Percentiles rank a stretch among this genome's conserved stretches.
Evolutionary conservation across 2,113 vertebrate genomes (phyloP).

Genomic region (Sarotherodon lohbergeri): DNA sequence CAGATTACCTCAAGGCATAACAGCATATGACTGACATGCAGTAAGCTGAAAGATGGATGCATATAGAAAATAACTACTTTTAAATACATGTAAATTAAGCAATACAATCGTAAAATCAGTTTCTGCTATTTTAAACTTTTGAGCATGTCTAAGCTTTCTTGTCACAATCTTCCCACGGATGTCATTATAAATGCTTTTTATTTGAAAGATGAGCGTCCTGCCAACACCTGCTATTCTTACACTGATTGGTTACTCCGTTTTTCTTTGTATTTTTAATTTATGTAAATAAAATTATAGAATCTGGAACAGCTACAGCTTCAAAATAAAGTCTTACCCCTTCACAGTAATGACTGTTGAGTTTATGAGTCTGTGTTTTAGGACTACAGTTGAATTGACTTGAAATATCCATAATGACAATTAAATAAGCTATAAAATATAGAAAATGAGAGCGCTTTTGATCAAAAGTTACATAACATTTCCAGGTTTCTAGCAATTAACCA

Average conservation of each 20-base stretch:
- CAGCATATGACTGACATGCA: rapidly evolving
- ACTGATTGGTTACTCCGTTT: background rate
- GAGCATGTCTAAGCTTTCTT: background rate
- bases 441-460: background rate
- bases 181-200: conserved; percentile 6
- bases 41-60: background rate
- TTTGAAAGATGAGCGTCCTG: background rate
- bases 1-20: background rate
- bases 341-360: background rate
- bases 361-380: background rate
- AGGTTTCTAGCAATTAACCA: background rate
- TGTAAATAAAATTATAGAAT: background rate
- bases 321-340: background rate
- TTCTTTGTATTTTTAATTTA: background rate
- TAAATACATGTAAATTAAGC: background rate
- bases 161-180: background rate
- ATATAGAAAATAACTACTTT: background rate
- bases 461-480: background rate
- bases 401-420: background rate
- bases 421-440: background rate
- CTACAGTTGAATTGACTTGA: background rate
- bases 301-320: background rate
- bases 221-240: background rate
- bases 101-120: background rate
- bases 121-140: background rate